A percentile compares a stretch with the other conserved stretches of the same genome.
phyloP scores from a whole-genome alignment of 2,113 vertebrate species.

The Cardinalis cardinalis region DNA sequence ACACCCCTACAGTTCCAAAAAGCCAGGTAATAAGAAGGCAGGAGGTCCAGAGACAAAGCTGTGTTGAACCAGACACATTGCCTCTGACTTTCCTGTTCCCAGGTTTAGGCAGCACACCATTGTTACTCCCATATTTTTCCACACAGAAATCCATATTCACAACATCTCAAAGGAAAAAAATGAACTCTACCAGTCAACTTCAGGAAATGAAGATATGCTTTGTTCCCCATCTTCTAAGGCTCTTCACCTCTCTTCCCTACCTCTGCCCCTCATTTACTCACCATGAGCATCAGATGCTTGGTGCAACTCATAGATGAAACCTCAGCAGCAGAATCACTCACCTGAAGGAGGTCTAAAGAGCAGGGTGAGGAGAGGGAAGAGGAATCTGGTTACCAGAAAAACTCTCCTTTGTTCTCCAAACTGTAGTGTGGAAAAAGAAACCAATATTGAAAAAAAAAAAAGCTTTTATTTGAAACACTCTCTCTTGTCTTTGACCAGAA shows the following conservation, averaged over 20 bases:
- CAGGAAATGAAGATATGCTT: background rate
- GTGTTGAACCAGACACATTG: background rate
- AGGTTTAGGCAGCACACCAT: background rate
- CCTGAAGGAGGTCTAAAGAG: background rate
- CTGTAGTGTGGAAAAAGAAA: background rate
- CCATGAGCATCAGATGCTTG: background rate
- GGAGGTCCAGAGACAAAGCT: background rate
- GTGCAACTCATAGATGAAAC: background rate
- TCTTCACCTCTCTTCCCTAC: background rate
- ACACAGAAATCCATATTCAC: background rate
- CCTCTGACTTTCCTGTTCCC: background rate
- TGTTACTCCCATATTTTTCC: background rate
- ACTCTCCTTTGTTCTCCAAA: background rate
- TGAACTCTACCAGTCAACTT: background rate
- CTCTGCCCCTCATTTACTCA: background rate
- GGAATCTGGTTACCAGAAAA: background rate
- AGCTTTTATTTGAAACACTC: background rate
- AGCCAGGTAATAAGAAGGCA: background rate
- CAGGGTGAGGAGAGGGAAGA: rapidly evolving
- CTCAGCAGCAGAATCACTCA: background rate
- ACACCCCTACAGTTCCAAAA: background rate
- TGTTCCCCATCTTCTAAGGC: background rate
- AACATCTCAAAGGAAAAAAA: background rate
- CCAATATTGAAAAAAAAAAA: background rate
- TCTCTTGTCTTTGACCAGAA: background rate